Evolutionary conservation across 2,888 invertebrate species (phyloP).

Genomic region (Apeira syringaria): DNA sequence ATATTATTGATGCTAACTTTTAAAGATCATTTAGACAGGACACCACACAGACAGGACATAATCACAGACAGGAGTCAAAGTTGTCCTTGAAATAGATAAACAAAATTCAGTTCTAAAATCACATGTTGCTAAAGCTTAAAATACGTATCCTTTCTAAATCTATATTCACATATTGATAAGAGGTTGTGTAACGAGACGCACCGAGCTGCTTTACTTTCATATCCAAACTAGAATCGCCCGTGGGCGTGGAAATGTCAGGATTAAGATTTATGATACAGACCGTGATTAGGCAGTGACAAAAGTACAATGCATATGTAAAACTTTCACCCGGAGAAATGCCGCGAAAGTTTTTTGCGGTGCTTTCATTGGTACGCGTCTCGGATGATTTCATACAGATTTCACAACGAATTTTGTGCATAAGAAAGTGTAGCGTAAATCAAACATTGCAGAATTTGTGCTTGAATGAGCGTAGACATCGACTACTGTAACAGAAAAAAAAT

Average conservation of each 20-base stretch:
- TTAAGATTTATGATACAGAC: constrained; percentile 68
- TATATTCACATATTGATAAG: constrained; percentile 37
- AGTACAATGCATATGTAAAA: constrained; percentile 66
- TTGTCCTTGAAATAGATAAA: constrained; percentile 20
- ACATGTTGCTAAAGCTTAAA: constrained; percentile 7
- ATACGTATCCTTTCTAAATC: constrained; percentile 41
- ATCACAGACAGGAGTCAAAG: no score
- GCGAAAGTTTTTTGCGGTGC: constrained; percentile 57
- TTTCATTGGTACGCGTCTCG: constrained; percentile 27
- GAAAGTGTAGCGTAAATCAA: constrained; percentile 25
- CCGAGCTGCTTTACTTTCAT: constrained; percentile 58
- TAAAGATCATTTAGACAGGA: no score
- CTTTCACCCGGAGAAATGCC: constrained; percentile 75
- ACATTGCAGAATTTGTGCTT: constrained; percentile 5
- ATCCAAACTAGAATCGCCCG: constrained; percentile 51
- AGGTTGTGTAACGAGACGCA: constrained; percentile 49
- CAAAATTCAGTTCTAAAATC: constrained; percentile 3
- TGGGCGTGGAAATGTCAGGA: constrained; percentile 70
- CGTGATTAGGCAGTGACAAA: constrained; percentile 72
- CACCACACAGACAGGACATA: no score
- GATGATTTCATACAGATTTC: constrained; percentile 61
- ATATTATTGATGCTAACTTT: no score
- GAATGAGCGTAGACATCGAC: no score
- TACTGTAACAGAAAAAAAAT: no score
- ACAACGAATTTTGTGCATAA: constrained; percentile 33